Evolutionary conservation across 2,797 vertebrate species (phyloP), one percentile per base, ranked within the genome.

Genomic region (Dermochelys coriacea): DNA sequence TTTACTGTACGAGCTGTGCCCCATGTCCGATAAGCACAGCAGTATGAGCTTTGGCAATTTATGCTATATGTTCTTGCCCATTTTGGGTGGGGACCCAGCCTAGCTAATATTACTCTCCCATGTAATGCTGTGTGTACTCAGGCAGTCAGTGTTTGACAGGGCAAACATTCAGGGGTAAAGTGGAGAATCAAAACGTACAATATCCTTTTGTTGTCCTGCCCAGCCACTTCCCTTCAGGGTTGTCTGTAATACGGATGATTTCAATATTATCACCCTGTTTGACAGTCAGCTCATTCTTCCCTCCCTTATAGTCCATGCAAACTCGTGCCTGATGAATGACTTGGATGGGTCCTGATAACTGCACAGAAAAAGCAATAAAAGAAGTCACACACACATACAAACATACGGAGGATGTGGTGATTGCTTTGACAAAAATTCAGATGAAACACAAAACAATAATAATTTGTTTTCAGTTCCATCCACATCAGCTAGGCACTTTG

Each of bases 161-260:
- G 61, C 93, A 91, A 94, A 88, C 11, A 41, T 52, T 88, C 12
- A 88, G 55, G 64, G 95, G 11, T 8, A 74, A 4, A 6, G n/a
- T 50, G 51, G 89, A 91, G 80, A 90, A 95, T 86, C 5, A 25
- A 31, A 91, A 98, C 99, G 98, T 95, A 99, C 99, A 99, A 82
- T 97, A 97, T 82, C 99, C 99, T 61, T 98, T 99, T 83, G 95
- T 86, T 1, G 97, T 98, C 86, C 98, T 98, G 82, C 98, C 99
- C 94, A 99, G 84, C 99, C 99, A 99, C 83, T 98, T 99, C 16
- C 99, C 99, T 95, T 99, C 99, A 1, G 99, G 99, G 87, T 99
- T 99, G 91, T 99, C 98, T 4, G 98, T 98, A 80, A 99, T 97
- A 8, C 99, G 99, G 57, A 99, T 98, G 27, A 99, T 99, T 98